These are phyloP conservation scores for Hetaerina titia DNA, from an alignment of 2,888 invertebrate species.

Conservation along the genomic window DNA sequence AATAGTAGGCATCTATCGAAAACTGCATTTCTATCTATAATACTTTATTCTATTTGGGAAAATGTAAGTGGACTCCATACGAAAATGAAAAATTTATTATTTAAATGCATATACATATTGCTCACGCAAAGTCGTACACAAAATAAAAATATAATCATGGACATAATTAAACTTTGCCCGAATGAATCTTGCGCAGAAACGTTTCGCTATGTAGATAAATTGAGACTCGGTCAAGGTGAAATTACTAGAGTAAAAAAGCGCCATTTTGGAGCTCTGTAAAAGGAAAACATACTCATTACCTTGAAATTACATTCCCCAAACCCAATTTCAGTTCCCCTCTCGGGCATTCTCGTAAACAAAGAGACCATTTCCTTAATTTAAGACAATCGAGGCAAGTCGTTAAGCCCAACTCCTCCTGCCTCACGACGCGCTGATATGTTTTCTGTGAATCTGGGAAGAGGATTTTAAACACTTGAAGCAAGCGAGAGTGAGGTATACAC, in stretches of 20 bases:
- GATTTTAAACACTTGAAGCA: slow-evolving; percentile 8
- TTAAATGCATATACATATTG: too few species aligned
- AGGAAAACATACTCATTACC: not conserved
- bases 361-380: not conserved
- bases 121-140: too few species aligned
- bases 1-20: too few species aligned
- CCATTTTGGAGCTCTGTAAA: not conserved
- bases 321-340: not conserved
- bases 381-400: not conserved
- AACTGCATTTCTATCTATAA: too few species aligned
- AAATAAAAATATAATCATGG: too few species aligned
- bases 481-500: not conserved
- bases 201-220: not conserved
- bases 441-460: not conserved
- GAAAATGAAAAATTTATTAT: too few species aligned
- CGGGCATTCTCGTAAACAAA: not conserved
- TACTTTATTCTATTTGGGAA: too few species aligned
- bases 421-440: not conserved
- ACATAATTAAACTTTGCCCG: too few species aligned
- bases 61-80: too few species aligned
- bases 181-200: not conserved
- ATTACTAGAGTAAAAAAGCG: not conserved
- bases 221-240: not conserved
- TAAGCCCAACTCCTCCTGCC: not conserved
- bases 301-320: not conserved